Conservation (phyloP, 1,140 invertebrate genomes). For the Drosophila jambulina region DNA sequence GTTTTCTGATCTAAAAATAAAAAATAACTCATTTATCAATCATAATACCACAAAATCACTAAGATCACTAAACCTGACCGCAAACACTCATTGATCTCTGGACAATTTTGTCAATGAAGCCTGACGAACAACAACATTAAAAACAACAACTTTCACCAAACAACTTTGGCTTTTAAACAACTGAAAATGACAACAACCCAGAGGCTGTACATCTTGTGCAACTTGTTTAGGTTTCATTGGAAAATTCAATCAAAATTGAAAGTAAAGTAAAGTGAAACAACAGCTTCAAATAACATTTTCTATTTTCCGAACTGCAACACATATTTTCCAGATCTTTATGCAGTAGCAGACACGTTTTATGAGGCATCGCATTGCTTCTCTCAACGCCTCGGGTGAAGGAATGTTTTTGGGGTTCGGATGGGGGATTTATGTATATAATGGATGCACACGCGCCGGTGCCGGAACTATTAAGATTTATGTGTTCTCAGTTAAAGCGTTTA, state of each 20-base stretch:
- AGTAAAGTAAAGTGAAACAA: constrained; percentile 34
- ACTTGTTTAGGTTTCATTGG: constrained; percentile 53
- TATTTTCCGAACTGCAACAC: constrained; percentile 25
- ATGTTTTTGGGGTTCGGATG: constrained; percentile 28
- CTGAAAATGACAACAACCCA: constrained; percentile 30
- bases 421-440: constrained; percentile 6
- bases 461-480: constrained; percentile 34
- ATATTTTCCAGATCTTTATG: constrained; percentile 31
- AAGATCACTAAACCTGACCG: constrained; percentile 26
- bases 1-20: constrained; percentile 3
- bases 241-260: constrained; percentile 40
- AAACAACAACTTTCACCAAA: constrained; percentile 48
- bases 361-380: constrained; percentile 38
- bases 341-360: constrained; percentile 35
- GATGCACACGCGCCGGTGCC: constrained; percentile 11
- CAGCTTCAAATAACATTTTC: constrained; percentile 27
- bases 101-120: constrained; percentile 58
- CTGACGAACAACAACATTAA: constrained; percentile 27
- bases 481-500: constrained; percentile 40
- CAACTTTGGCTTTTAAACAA: constrained; percentile 34
- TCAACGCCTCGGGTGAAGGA: constrained; percentile 12
- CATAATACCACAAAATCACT: constrained; percentile 9
- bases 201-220: constrained; percentile 25
- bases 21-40: constrained; percentile 1
- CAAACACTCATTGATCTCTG: constrained; percentile 61